Percentiles rank a stretch among this genome's conserved stretches.
phyloP scores from a whole-genome alignment of 1,140 invertebrate genomes.

The Drosophila tristis region DNA sequence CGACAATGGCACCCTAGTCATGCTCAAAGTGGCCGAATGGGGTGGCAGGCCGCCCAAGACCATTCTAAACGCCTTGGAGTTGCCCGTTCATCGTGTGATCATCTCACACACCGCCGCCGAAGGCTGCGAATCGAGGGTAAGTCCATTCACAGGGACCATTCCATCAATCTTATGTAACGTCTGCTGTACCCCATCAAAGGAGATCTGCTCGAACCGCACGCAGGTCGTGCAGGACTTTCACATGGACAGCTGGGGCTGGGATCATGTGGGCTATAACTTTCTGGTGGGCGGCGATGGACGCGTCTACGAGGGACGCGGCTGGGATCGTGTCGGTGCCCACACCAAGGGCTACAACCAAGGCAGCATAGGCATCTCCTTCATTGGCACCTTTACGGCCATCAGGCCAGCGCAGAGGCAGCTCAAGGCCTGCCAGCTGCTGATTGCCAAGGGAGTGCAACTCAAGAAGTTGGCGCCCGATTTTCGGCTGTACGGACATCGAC shows the following conservation, averaged over 20 bases:
- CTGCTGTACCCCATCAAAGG: constrained; percentile 36
- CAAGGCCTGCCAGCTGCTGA: constrained; percentile 86
- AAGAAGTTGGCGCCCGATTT: constrained; percentile 86
- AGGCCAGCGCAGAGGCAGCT: constrained; percentile 86
- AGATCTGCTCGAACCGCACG: constrained; percentile 85
- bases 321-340: constrained; percentile 87
- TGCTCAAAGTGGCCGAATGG: constrained; percentile 86
- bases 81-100: constrained; percentile 85
- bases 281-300: constrained; percentile 88
- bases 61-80: constrained; percentile 69
- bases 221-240: constrained; percentile 89
- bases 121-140: constrained; percentile 84
- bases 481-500: constrained; percentile 87
- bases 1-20: constrained; percentile 46
- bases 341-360: constrained; percentile 87
- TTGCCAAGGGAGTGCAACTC: constrained; percentile 87
- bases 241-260: constrained; percentile 87
- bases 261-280: constrained; percentile 89
- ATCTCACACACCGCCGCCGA: constrained; percentile 86
- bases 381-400: constrained; percentile 88
- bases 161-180: background rate
- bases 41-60: constrained; percentile 85
- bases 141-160: constrained; percentile 2
- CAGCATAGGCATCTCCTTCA: constrained; percentile 88
- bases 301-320: constrained; percentile 88